A percentile compares a stretch with the other conserved stretches of the same genome.
These are phyloP conservation scores for Echinarachnius parma DNA, from an alignment of 53 echinoderm and acorn worm genomes.

Conservation along the genomic window DNA sequence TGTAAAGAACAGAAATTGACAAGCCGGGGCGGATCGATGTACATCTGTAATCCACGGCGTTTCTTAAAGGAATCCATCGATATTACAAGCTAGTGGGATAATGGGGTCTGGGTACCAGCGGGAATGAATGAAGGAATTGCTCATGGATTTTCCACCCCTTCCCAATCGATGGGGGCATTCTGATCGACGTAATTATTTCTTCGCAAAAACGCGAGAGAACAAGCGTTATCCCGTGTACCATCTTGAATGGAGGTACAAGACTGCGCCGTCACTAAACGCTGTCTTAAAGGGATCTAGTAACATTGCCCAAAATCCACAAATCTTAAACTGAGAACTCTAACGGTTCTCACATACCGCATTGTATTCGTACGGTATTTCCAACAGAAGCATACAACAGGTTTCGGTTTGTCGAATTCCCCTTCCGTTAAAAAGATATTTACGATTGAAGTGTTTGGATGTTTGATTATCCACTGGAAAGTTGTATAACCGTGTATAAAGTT, in stretches of 20 bases:
- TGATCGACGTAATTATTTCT: constrained; percentile 38
- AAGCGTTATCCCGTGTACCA: no score
- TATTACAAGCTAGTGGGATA: constrained; percentile 21
- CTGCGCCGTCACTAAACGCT: background rate
- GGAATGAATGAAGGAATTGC: background rate
- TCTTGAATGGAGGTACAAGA: background rate
- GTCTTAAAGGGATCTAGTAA: constrained; percentile 12
- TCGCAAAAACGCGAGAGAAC: constrained; percentile 2
- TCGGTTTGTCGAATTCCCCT: no score
- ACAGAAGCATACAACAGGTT: no score
- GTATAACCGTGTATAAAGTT: no score
- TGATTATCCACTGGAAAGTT: no score
- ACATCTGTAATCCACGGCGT: constrained; percentile 39
- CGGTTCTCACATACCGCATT: no score
- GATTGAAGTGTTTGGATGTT: no score
- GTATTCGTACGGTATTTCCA: no score
- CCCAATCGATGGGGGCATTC: constrained; percentile 25
- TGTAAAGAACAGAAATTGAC: no score
- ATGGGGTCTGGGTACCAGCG: background rate
- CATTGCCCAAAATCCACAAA: no score
- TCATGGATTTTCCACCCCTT: constrained; percentile 8
- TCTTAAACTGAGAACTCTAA: no score
- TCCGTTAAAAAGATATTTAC: no score
- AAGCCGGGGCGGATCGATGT: constrained; percentile 13
- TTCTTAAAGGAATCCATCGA: constrained; percentile 39